Conservation (phyloP, 92 coral and sea anemone species). For the Parazoanthus darwini region DNA sequence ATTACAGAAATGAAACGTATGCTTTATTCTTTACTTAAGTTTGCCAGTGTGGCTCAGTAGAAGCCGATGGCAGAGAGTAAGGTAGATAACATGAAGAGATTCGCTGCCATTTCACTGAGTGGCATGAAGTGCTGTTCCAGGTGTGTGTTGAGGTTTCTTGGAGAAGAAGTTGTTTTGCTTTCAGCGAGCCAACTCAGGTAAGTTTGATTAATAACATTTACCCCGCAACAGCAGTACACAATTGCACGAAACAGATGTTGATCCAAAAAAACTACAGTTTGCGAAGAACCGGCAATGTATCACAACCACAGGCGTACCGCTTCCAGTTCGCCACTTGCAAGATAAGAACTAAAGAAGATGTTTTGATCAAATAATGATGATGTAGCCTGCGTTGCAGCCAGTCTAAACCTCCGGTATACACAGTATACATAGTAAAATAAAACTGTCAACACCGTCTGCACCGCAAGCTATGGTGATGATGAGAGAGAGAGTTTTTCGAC, state of each 20-base stretch:
- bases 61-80: not conserved
- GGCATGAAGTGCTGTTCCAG: constrained; percentile 73
- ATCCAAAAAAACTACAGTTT: too few relatives aligned
- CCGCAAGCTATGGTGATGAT: too few relatives aligned
- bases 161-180: constrained; percentile 57
- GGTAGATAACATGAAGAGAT: constrained; percentile 49
- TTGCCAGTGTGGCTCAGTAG: not conserved
- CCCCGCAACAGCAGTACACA: not conserved
- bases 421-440: too few relatives aligned
- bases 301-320: too few relatives aligned
- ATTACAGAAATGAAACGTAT: not conserved
- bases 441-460: too few relatives aligned
- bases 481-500: too few relatives aligned
- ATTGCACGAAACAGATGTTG: not conserved
- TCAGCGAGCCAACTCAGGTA: constrained; percentile 67
- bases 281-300: too few relatives aligned
- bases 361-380: too few relatives aligned
- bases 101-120: constrained; percentile 37
- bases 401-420: too few relatives aligned
- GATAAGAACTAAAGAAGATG: too few relatives aligned
- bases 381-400: too few relatives aligned
- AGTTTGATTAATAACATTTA: not conserved
- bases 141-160: constrained; percentile 80
- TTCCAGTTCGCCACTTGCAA: too few relatives aligned
- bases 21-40: not conserved